Percentiles rank a stretch among this genome's conserved stretches.
Evolutionary conservation across 2,797 vertebrate genomes (phyloP).

Genomic region (Sphenodon punctatus): DNA sequence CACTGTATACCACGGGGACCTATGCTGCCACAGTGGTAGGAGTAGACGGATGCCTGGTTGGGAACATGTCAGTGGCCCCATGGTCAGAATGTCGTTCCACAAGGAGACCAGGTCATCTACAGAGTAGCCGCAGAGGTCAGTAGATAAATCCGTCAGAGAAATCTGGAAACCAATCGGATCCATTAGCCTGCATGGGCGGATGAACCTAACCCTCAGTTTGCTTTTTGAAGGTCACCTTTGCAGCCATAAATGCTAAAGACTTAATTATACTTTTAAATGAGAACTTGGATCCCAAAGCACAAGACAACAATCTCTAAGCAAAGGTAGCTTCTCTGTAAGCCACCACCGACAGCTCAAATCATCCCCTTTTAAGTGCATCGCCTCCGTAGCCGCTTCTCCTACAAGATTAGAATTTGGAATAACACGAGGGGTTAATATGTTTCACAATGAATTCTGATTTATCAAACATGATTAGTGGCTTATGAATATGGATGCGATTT

Average conservation of each 20-base stretch:
- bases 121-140: too few species aligned
- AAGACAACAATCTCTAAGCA: slow-evolving; percentile 16
- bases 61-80: too few species aligned
- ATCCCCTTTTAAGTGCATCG: neutral
- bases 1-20: too few species aligned
- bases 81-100: too few species aligned
- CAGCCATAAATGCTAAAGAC: slow-evolving; percentile 41
- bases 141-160: too few species aligned
- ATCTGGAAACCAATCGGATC: too few species aligned
- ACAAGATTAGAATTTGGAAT: slow-evolving; percentile 47
- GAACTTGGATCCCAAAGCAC: slow-evolving; percentile 30
- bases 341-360: slow-evolving; percentile 51
- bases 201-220: slow-evolving; percentile 8
- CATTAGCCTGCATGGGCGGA: too few species aligned
- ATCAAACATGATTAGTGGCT: slow-evolving; percentile 66
- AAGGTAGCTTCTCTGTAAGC: slow-evolving; percentile 29
- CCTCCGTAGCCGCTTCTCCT: slow-evolving; percentile 28
- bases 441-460: slow-evolving; percentile 67
- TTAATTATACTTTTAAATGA: slow-evolving; percentile 52
- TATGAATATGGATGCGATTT: slow-evolving; percentile 75
- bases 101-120: too few species aligned
- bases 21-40: too few species aligned
- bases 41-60: too few species aligned
- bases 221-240: slow-evolving; percentile 16
- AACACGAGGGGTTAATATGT: slow-evolving; percentile 55